phyloP scores from a whole-genome alignment of 2,888 invertebrate species.

The Dynastes hyllus region DNA sequence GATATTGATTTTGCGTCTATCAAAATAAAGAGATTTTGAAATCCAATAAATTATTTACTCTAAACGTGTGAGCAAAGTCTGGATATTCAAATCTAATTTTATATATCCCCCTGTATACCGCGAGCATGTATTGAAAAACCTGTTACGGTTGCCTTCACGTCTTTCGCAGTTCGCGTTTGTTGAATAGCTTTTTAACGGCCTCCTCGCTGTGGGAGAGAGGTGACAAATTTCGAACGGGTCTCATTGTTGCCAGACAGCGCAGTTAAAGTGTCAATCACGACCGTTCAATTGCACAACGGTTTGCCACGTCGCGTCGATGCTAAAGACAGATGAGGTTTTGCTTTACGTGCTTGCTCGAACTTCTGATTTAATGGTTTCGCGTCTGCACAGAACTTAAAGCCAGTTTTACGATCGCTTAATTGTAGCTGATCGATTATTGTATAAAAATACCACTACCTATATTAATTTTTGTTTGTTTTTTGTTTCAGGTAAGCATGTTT shows the following conservation, averaged over 20 bases:
- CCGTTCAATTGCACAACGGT: slow-evolving; percentile 50
- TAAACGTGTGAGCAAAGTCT: no score
- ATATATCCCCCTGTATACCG: no score
- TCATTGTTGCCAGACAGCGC: slow-evolving; percentile 60
- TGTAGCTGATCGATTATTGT: no score
- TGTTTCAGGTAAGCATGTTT: slow-evolving; percentile 34
- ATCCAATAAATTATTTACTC: no score
- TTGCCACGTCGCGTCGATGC: background rate
- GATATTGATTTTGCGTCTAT: no score
- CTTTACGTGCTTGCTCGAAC: slow-evolving; percentile 17
- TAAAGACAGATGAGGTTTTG: slow-evolving; percentile 33
- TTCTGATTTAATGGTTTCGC: slow-evolving; percentile 13
- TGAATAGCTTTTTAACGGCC: slow-evolving; percentile 15
- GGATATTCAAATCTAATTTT: no score
- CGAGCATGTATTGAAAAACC: slow-evolving; percentile 21
- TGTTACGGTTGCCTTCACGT: slow-evolving; percentile 36
- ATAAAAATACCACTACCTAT: background rate
- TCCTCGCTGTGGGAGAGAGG: slow-evolving; percentile 54
- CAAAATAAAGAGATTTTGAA: no score
- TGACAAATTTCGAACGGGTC: slow-evolving; percentile 63
- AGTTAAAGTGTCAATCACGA: slow-evolving; percentile 65
- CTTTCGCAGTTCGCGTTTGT: slow-evolving; percentile 12
- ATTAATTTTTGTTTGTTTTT: slow-evolving; percentile 17
- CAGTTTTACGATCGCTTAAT: slow-evolving; percentile 11
- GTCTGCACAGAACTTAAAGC: background rate